These are phyloP conservation scores for Cervus canadensis DNA, from an alignment of 2,113 vertebrate species.

Conservation along the genomic window DNA sequence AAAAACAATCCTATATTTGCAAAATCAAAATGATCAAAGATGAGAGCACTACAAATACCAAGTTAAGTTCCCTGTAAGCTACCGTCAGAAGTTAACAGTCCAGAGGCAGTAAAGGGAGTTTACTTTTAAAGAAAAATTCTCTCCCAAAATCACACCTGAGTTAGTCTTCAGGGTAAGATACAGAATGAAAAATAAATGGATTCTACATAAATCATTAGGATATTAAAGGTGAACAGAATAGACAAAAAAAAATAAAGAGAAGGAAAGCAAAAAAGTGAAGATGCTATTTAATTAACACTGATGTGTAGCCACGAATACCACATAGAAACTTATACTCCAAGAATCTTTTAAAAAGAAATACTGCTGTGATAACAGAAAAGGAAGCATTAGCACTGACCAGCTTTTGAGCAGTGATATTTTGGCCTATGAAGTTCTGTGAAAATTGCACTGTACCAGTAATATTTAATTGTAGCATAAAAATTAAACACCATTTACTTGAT, in stretches of 20 bases:
- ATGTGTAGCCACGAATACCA: background rate
- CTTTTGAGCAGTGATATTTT: conserved; percentile 75
- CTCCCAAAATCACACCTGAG: background rate
- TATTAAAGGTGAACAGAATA: background rate
- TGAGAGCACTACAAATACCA: background rate
- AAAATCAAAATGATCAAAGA: conserved; percentile 48
- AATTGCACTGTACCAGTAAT: conserved; percentile 78
- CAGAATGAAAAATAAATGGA: background rate
- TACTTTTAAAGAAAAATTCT: conserved; percentile 32
- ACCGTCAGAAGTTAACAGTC: background rate
- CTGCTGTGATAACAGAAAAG: conserved; percentile 68
- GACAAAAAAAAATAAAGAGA: background rate
- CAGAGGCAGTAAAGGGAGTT: background rate
- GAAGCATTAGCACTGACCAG: conserved; percentile 61
- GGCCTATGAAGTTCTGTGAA: conserved; percentile 77
- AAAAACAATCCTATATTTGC: background rate
- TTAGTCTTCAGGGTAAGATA: background rate
- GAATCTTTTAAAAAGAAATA: conserved; percentile 73
- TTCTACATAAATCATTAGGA: conserved; percentile 16
- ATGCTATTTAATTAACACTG: conserved; percentile 26
- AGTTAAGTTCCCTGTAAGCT: background rate
- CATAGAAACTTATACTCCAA: conserved; percentile 51
- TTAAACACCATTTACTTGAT: conserved; percentile 85
- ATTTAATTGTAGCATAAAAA: conserved; percentile 88
- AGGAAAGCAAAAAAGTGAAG: background rate